Evolutionary conservation across 1,140 invertebrate genomes (phyloP).

Genomic region (Musca domestica): DNA sequence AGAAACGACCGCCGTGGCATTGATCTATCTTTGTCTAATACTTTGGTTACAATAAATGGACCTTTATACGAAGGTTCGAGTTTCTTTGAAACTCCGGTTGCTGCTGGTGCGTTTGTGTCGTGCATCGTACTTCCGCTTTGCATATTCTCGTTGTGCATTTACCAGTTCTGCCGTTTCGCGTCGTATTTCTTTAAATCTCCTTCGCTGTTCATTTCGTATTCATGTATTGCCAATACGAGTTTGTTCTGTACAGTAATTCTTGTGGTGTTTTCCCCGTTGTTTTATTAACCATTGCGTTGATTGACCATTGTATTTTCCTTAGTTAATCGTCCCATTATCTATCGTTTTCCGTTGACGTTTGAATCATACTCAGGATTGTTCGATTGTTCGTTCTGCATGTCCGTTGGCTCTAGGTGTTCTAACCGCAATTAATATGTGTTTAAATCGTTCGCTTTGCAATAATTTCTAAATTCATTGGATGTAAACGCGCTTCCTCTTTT

Average conservation of each 20-base stretch:
- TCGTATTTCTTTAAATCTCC: not conserved
- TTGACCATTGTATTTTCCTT: constrained; percentile 5
- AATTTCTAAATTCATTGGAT: constrained; percentile 32
- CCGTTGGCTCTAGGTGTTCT: constrained; percentile 38
- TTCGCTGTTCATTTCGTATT: not conserved
- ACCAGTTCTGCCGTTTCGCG: not conserved
- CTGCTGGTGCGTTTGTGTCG: not conserved
- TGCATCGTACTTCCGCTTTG: not conserved
- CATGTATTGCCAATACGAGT: not conserved
- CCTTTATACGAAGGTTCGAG: not conserved
- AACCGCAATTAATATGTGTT: constrained; percentile 40
- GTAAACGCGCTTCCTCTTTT: constrained; percentile 48
- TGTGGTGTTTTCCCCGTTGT: not conserved
- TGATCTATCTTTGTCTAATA: constrained; percentile 5
- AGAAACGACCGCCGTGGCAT: no score
- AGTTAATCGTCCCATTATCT: constrained; percentile 10
- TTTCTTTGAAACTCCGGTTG: not conserved
- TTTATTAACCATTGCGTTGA: constrained; percentile 18
- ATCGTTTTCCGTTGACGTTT: constrained; percentile 8
- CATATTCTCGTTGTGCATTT: not conserved
- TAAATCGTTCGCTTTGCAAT: constrained; percentile 25
- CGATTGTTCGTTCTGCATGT: constrained; percentile 28
- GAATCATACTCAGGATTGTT: constrained; percentile 12
- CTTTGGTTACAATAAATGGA: constrained; percentile 5
- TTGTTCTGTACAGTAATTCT: constrained; percentile 24